These are phyloP conservation scores for Cyphomyrus plagiostoma DNA, from an alignment of 2,113 vertebrate species.

Conservation along the genomic window DNA sequence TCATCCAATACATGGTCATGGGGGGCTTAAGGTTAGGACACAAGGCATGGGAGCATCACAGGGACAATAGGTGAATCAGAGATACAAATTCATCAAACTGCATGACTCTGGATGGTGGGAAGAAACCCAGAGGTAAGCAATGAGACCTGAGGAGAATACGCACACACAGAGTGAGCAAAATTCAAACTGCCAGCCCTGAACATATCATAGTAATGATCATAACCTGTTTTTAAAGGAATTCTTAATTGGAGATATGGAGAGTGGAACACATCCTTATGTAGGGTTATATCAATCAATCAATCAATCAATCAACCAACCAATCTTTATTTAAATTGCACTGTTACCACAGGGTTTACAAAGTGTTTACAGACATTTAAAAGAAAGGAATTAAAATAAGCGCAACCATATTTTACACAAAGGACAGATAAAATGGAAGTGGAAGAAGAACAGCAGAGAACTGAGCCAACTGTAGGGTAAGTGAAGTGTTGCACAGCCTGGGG, in stretches of 20 bases:
- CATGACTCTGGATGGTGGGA: not conserved
- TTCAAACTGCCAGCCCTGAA: not conserved
- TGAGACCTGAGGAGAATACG: not conserved
- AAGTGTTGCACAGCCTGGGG: not conserved
- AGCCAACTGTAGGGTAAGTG: not conserved
- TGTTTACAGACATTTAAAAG: not conserved
- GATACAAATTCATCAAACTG: not conserved
- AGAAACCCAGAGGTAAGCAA: not conserved
- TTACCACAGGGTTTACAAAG: not conserved
- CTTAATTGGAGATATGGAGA: slow-evolving; percentile 29
- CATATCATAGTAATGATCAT: not conserved
- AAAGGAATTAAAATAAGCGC: not conserved
- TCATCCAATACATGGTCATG: not conserved
- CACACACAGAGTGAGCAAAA: not conserved
- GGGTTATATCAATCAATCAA: not conserved
- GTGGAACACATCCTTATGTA: slow-evolving; percentile 24
- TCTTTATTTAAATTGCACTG: not conserved
- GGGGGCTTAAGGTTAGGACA: not conserved
- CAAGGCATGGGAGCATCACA: not conserved
- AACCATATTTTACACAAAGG: not conserved
- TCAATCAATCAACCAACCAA: not conserved
- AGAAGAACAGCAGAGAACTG: not conserved
- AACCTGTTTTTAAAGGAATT: slow-evolving; percentile 22
- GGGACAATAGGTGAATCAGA: slow-evolving; percentile 12
- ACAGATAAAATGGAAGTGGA: not conserved